Percentiles rank a stretch among this genome's conserved stretches.
Conservation (phyloP, 2,113 vertebrate species). For the Datnioides undecimradiatus region DNA sequence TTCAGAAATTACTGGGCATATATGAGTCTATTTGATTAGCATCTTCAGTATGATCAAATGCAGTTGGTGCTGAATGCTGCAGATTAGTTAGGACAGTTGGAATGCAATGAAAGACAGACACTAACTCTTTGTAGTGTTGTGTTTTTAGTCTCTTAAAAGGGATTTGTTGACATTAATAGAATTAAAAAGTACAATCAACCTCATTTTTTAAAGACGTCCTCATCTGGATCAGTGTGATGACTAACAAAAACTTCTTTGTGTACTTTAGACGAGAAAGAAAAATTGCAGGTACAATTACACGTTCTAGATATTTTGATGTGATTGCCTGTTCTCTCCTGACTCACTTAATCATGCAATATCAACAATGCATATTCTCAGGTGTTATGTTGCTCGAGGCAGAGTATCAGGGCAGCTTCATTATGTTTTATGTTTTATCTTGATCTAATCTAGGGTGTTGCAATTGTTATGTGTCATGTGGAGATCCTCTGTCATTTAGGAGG, state of each 20-base stretch:
- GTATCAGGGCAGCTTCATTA: neutral
- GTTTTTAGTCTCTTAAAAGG: neutral
- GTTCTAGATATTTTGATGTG: too few relatives aligned
- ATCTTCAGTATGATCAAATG: neutral
- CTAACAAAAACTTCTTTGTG: neutral
- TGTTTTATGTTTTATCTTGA: neutral
- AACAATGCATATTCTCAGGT: neutral
- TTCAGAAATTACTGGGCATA: too few relatives aligned
- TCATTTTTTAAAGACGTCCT: neutral
- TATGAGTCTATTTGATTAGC: too few relatives aligned
- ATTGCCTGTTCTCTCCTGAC: neutral
- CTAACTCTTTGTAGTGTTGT: too few relatives aligned
- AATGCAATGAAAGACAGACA: neutral
- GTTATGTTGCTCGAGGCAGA: neutral
- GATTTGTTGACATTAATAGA: too few relatives aligned
- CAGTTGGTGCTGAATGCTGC: too few relatives aligned
- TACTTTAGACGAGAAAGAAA: too few relatives aligned
- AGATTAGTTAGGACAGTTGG: too few relatives aligned
- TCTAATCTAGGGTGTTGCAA: slow-evolving; percentile 1
- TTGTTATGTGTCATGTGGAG: neutral
- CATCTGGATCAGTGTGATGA: too few relatives aligned
- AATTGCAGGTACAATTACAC: too few relatives aligned
- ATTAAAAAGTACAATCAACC: too few relatives aligned
- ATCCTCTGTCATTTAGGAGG: slow-evolving; percentile 22
- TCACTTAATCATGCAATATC: neutral